phyloP scores from a whole-genome alignment of 2,888 invertebrate genomes.

The Campopleginae sp. region DNA sequence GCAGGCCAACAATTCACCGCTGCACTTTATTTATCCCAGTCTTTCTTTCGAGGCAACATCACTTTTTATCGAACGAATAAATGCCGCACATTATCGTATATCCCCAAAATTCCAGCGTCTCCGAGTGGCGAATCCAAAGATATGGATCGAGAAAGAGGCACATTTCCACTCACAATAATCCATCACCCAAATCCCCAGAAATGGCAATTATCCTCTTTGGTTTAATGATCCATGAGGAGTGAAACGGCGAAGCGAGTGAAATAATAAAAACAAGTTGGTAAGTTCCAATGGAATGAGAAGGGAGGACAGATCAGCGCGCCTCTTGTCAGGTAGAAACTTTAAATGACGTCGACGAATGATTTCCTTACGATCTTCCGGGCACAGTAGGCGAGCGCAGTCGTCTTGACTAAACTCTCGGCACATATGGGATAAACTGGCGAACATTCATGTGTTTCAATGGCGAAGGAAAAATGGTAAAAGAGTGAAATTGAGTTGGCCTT shows the following conservation, averaged over 20 bases:
- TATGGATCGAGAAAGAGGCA: conserved; percentile 27
- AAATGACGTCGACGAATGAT: not conserved
- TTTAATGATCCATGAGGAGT: not conserved
- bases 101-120: conserved; percentile 34
- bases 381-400: not conserved
- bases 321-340: not conserved
- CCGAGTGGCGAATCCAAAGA: conserved; percentile 17
- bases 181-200: conserved; percentile 32
- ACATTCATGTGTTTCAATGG: not conserved
- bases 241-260: not conserved
- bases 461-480: not conserved
- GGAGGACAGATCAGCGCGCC: not conserved
- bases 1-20: not conserved
- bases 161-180: conserved; percentile 58
- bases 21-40: not conserved
- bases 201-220: not conserved
- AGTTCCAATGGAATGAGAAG: not conserved
- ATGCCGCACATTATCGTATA: conserved; percentile 27
- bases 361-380: not conserved
- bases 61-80: conserved; percentile 1
- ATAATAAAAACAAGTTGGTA: not conserved
- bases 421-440: not conserved
- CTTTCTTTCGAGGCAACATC: conserved; percentile 4
- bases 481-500: not conserved
- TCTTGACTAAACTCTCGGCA: not conserved